These are phyloP conservation scores for Noctua janthina DNA, from an alignment of 2,888 invertebrate species.

Conservation along the genomic window DNA sequence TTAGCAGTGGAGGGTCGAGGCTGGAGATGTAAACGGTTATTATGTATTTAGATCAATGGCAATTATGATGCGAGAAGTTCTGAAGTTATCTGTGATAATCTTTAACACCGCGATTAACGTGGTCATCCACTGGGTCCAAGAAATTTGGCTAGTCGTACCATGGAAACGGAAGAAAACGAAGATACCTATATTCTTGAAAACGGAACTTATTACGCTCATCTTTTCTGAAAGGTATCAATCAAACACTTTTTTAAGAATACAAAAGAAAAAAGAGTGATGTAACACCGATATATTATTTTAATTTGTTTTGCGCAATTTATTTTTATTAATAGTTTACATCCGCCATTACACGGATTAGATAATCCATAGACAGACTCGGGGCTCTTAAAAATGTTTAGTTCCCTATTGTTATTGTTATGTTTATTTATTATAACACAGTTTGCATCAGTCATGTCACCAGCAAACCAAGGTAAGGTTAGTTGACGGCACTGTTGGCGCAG, in stretches of 20 bases:
- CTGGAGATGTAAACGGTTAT: neutral
- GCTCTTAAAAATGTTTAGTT: neutral
- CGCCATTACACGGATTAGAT: neutral
- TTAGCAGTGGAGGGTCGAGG: neutral
- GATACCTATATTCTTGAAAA: neutral
- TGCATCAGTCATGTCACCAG: neutral
- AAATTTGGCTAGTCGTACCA: neutral
- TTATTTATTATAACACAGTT: neutral
- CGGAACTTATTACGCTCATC: neutral
- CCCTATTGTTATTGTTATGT: neutral
- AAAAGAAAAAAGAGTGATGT: neutral
- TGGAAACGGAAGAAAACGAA: neutral
- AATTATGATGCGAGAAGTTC: too few relatives aligned
- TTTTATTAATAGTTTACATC: neutral
- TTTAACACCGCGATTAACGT: neutral
- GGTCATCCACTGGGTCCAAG: neutral
- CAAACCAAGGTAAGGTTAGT: neutral
- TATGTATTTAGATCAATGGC: neutral
- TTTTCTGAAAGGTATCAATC: neutral
- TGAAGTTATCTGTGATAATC: too few relatives aligned
- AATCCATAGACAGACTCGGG: neutral
- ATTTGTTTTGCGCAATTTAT: neutral
- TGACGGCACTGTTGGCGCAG: neutral
- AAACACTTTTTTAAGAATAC: neutral
- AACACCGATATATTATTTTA: neutral